Evolutionary conservation across 2,797 vertebrate species (phyloP), one percentile per base, ranked within the genome.

Genomic region (Carcharodon carcharias): DNA sequence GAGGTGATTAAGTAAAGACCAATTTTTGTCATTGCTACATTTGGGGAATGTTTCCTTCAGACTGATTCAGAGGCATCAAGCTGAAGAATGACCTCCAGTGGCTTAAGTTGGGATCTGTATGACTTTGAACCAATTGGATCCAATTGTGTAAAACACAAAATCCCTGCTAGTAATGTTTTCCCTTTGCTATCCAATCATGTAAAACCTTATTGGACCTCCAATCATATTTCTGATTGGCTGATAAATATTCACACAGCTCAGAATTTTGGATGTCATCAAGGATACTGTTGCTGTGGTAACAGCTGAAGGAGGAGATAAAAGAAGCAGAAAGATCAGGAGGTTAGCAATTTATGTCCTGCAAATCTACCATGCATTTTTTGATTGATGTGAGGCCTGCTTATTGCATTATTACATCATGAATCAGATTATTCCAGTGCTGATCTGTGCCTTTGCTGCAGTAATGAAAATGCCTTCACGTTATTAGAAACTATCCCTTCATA

Each of bases 31-130:
- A 97, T 96, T 96, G 91, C 96, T 96, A 96, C 96, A 96, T 63
- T 96, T 97, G 58, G 96, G 58, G 97, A 97, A 97, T 97, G 96
- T 97, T 97, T 97, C n/a, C 7, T 67, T 65, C n/a, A 26, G 91
- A 96, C 97, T 96, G 96, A 96, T 35, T 0, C 95, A 97, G 96
- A 97, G 96, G 96, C 96, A 14, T 97, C 97, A 97, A 98, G 97
- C 97, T 97, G 97, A 98, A 97, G 97, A 97, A 98, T 98, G 98
- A 98, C 98, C 97, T 98, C 98, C 97, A 98, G 98, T 98, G 98
- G 98, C 97, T 97, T 98, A 97, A 98, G 98, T 97, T 98, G 98
- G 98, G 98, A 99, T 98, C 98, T 98, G 98, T 97, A 98, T 97
- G 98, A 98, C 97, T 98, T 98, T 97, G 98, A 98, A 96, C 98